These are phyloP conservation scores for Bruchidius siliquastri DNA, from an alignment of 2,888 invertebrate species.

Conservation along the genomic window DNA sequence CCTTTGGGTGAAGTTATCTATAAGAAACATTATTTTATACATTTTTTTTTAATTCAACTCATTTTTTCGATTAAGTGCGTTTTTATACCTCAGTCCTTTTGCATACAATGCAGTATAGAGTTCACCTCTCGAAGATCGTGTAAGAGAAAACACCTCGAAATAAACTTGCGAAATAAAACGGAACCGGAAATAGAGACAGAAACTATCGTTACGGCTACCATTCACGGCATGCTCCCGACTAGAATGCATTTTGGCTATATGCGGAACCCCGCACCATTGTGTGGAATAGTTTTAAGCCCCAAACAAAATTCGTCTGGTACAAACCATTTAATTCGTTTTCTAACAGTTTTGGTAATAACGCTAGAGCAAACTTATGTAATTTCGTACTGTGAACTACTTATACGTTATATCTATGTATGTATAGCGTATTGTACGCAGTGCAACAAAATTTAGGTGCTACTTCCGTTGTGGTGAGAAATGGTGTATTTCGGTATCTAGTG, in stretches of 20 bases:
- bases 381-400: background rate
- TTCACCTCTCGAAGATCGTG: too few species aligned
- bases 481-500: too few species aligned
- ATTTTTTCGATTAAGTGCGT: too few species aligned
- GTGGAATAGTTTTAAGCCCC: background rate
- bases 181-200: background rate
- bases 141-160: background rate
- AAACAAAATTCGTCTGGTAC: constrained; percentile 2
- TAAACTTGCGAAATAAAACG: background rate
- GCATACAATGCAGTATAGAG: too few species aligned
- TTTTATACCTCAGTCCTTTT: too few species aligned
- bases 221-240: background rate
- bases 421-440: background rate
- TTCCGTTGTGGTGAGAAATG: too few species aligned
- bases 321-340: constrained; percentile 2
- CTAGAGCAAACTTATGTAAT: constrained; percentile 8
- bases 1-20: too few species aligned
- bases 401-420: background rate
- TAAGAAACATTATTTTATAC: too few species aligned
- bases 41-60: too few species aligned
- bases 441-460: background rate
- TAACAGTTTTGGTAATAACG: constrained; percentile 2
- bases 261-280: background rate
- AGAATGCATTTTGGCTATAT: background rate
- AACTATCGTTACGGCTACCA: background rate